These are phyloP conservation scores for Synanceia verrucosa DNA, from an alignment of 2,797 vertebrate species.

Conservation along the genomic window DNA sequence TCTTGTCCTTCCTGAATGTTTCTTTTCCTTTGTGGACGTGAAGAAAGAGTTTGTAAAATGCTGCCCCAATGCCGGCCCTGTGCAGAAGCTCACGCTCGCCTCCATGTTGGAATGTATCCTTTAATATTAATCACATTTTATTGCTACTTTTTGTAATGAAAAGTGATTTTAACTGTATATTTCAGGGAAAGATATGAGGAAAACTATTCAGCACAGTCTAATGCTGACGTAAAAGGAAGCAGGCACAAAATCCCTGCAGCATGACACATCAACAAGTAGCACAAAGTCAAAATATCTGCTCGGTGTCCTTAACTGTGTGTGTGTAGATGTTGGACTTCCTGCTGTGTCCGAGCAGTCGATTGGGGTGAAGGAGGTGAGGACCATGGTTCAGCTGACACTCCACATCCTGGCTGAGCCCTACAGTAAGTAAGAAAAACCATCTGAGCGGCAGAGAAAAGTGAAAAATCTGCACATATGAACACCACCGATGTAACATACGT, in stretches of 20 bases:
- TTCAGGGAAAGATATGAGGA: too few species aligned
- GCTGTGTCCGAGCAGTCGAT: constrained; percentile 85
- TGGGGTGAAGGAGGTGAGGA: constrained; percentile 89
- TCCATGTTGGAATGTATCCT: constrained; percentile 96
- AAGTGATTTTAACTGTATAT: neutral
- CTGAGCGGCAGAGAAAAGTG: neutral
- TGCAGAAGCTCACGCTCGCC: constrained; percentile 85
- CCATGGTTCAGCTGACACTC: constrained; percentile 89
- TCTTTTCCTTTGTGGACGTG: constrained; percentile 94
- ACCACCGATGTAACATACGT: neutral
- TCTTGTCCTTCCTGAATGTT: constrained; percentile 90
- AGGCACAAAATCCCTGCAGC: neutral
- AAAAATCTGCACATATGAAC: neutral
- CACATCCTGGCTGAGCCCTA: constrained; percentile 87
- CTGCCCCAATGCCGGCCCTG: constrained; percentile 84
- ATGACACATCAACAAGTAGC: neutral
- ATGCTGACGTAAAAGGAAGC: neutral
- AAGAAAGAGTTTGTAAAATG: constrained; percentile 92
- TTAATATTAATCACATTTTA: neutral
- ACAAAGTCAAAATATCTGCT: neutral
- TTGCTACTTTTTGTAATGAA: neutral
- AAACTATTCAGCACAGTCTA: neutral
- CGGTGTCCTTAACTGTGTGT: constrained; percentile 62
- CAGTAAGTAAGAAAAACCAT: constrained; percentile 86
- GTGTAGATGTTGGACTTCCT: constrained; percentile 87